Base-by-base conservation (phyloP, 1,140 invertebrate species). In the Drosophila burlai region DNA sequence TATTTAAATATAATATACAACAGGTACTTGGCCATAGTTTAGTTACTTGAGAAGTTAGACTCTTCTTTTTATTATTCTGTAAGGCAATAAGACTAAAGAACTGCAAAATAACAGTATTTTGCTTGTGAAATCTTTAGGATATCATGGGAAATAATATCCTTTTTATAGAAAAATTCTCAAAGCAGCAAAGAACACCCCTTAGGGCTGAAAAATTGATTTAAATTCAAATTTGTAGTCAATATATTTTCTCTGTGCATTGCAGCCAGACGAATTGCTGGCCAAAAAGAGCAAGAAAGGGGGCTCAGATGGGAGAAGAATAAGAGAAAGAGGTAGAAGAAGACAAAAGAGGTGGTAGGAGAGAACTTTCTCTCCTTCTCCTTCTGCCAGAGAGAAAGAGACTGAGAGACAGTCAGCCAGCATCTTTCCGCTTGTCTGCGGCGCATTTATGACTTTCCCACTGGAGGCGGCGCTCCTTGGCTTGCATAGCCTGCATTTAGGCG, bases 361-460 rank as follows among this genome's bases (percentile, higher is more conserved):
- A 11, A 46, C 42, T 7, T 7, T 29, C 7, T 29, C 5, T 29
- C 5, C 29, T 29, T 7, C 29, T 29, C 6, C 29, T 7, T 7
- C 29, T 29, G 6, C 16, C 43, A 77, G 18, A 45, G 15, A 47
- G 21, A 21, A 26, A 31, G 49, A 55, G 47, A 45, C 45, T 60
- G 34, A 34, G 61, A 62, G 76, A 55, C 79, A 82, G 83, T 63
- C 83, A 86, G 84, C 84, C 84, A 89, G 84, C 84, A 87, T 87
- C 84, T 87, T 87, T 87, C 77, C 84, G 84, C 84, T 81, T 89
- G 84, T 87, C 80, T 87, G 84, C 81, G 62, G 73, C 84, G 84
- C 84, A 89, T 87, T 87, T 87, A 87, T 87, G 84, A 87, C 84
- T 87, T 87, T 77, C 43, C 75, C 55, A 67, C 40, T 29, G 42